Evolutionary conservation across 53 echinoderm and acorn worm genomes (phyloP).

Genomic region (Actinopyga echinites): DNA sequence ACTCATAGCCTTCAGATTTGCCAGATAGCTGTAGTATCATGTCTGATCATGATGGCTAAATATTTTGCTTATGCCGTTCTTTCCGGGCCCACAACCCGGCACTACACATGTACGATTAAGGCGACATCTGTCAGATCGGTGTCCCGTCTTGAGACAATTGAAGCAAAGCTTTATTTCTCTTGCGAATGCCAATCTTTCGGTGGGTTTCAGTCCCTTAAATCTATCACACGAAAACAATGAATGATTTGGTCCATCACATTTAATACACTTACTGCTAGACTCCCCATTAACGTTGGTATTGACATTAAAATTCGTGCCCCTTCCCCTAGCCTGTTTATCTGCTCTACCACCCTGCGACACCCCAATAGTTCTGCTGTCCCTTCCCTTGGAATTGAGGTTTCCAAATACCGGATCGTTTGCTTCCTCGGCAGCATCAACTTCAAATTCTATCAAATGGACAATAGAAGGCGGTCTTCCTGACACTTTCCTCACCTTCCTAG

Average conservation of each 20-base stretch:
- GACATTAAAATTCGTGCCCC: no score
- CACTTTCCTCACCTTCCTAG: no score
- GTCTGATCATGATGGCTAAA: no score
- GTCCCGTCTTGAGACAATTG: constrained; percentile 51
- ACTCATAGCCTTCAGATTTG: no score
- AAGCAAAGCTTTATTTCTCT: constrained; percentile 49
- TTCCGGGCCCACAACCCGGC: constrained; percentile 48
- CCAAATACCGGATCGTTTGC: constrained; percentile 55
- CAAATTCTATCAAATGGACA: constrained; percentile 44
- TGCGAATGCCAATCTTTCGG: constrained; percentile 44
- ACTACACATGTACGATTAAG: constrained; percentile 36
- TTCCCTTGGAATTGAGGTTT: not conserved
- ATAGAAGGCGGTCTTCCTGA: no score
- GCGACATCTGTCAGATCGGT: constrained; percentile 21
- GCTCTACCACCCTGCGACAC: no score
- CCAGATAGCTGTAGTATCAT: no score
- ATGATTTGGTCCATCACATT: constrained; percentile 32
- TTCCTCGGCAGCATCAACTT: constrained; percentile 49
- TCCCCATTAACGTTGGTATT: no score
- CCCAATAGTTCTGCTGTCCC: not conserved
- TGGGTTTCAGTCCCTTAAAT: constrained; percentile 43
- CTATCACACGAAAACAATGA: constrained; percentile 51
- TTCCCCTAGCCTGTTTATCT: no score
- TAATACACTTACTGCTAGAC: not conserved
- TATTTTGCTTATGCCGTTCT: no score